Percentiles rank a stretch among this genome's conserved stretches.
These are phyloP conservation scores for Troilus luridus DNA, from an alignment of 2,888 invertebrate species.

Conservation along the genomic window DNA sequence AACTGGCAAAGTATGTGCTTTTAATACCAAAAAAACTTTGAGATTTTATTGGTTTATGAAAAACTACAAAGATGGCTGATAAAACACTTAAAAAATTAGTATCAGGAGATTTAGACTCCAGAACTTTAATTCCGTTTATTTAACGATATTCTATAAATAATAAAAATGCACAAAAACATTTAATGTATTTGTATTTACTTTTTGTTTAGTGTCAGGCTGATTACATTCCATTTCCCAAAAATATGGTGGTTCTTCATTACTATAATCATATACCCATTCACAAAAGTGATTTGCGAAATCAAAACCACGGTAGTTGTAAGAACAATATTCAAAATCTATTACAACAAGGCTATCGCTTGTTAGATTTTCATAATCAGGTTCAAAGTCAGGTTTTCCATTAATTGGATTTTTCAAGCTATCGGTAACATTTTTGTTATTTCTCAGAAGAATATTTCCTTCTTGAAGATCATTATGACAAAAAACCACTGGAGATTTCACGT, in stretches of 20 bases:
- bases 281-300: conserved; percentile 96
- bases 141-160: not conserved
- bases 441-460: conserved; percentile 82
- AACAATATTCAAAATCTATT: conserved; percentile 96
- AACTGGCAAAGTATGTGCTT: no score
- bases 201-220: conserved; percentile 61
- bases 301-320: conserved; percentile 93
- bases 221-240: conserved; percentile 73
- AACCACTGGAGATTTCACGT: conserved; percentile 82
- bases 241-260: conserved; percentile 82
- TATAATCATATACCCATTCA: conserved; percentile 94
- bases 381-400: conserved; percentile 30
- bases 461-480: conserved; percentile 97
- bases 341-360: conserved; percentile 78
- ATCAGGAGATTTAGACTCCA: no score
- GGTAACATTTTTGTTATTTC: conserved; percentile 69
- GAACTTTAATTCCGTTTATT: no score
- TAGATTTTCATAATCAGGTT: conserved; percentile 35
- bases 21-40: no score
- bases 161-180: not conserved
- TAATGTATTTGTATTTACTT: conserved; percentile 56
- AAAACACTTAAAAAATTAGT: no score
- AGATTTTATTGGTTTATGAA: no score
- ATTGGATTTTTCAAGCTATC: conserved; percentile 34
- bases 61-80: no score